Base-by-base conservation (phyloP, 30 jellyfish, hydroid and myxozoan genomes). In the Mastigias papua region DNA sequence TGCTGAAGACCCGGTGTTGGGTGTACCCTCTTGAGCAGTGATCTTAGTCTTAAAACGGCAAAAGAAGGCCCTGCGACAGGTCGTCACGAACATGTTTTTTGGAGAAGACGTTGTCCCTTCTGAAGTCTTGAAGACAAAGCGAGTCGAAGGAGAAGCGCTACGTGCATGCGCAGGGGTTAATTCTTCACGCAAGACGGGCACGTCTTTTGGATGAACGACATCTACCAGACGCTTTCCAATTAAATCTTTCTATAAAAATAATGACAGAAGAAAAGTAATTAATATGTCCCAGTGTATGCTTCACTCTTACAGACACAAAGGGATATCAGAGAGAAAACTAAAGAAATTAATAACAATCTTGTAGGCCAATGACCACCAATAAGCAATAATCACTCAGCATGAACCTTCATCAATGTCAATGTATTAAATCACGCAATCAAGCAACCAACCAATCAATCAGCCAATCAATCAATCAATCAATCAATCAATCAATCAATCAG, bases 161-260 rank as follows among this genome's bases (percentile, higher is more conserved):
- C 81, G 26, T 6, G 86, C 32, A 46, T 76, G 90, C 46, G 48
- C 73, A 64, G 86, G 86, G 73, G 95, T 42, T 2, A 87, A 80
- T 80, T 87, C 90, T 16, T 87, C 95, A 6, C 73, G 77, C 26
- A 87, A 71, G 34, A 78, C 60, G 9, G 90, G 51, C n/a, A 78
- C 84, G 63, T 88, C 97, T 23, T 73, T 78, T 7, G 92, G 67
- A 31, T 88, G 97, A 25, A 88, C 82, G 21, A 88, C 51, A 23
- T 88, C 92, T 1, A 42, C 20, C 0, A 88, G 78, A 48, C 97
- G 76, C 57, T 51, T 78, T 1, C 97, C 97, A 61, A 88, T 64
- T 30, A 88, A 66, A 16, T 88, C 97, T 33, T 68, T 34, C 97
- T 88, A 54, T 13, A 63, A 57, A 73, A 23, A 6, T 37, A 51